Evolutionary conservation across 2,113 vertebrate genomes (phyloP), one percentile per base, ranked within the genome.

Genomic region (Miniopterus natalensis): DNA sequence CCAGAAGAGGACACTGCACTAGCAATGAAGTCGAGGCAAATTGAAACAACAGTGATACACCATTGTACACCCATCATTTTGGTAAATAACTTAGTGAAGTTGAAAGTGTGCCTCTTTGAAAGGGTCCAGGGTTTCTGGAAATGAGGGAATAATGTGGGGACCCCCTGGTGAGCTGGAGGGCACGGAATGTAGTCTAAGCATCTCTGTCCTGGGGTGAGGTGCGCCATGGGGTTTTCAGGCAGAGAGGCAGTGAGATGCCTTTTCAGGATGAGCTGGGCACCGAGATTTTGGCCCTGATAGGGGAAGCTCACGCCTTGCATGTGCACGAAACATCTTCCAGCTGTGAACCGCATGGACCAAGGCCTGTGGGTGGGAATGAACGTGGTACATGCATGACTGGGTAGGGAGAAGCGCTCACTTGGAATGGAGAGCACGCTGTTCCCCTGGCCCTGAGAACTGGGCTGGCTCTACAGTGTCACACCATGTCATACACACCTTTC

Each of bases 321-420:
- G 8, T 59, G 14, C 29, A 40, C 29, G 71, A 68, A 70, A 31
- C 4, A 2, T 45, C 70, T 47, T 25, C 85, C 13, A 31, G 36
- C 14, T 8, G 8, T 7, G n/a, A 87, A 18, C 6, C 17, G 8
- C 27, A 31, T 12, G 42, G 15, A 11, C 25, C 10, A 3, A 71
- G 57, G 36, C 47, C 47, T 13, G 3, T 17, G 31, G 40, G n/a
- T 59, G 42, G 73, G 55, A 27, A 29, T 31, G 8, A 21, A 10
- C 0, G 1, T 27, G 21, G 27, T 2, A 1, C 3, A 8, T 15
- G 51, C 49, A 55, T 15, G 49, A 40, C 81, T 6, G 2, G 3
- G 42, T 2, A 57, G 63, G 21, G 23, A 42, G 78, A 65, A 63
- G 31, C 23, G 49, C 20, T 70, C 4, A 0, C 66, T 42, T 53